Conservation (phyloP, 2,888 invertebrate genomes). For the Notodonta dromedarius region DNA sequence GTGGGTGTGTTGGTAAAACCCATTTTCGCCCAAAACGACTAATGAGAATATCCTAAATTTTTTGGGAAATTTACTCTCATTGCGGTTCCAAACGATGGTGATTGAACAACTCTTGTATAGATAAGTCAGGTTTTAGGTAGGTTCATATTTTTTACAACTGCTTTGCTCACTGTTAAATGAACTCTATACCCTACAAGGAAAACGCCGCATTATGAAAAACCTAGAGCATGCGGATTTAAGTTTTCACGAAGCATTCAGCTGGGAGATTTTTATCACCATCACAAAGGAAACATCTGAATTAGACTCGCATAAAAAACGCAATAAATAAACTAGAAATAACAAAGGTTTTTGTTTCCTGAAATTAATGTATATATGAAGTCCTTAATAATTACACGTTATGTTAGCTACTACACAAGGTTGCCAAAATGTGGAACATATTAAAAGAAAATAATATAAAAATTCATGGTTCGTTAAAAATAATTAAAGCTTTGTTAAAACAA, state of each 20-base stretch:
- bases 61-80: too few species aligned
- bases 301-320: not conserved
- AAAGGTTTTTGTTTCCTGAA: not conserved
- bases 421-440: not conserved
- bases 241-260: not conserved
- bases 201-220: not conserved
- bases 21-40: too few species aligned
- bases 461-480: too few species aligned
- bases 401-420: not conserved
- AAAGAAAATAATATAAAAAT: too few species aligned
- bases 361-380: not conserved
- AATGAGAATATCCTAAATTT: too few species aligned
- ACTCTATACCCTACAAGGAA: not conserved
- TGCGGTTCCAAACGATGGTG: too few species aligned
- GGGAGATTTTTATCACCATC: not conserved
- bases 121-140: too few species aligned
- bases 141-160: too few species aligned
- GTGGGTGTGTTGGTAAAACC: too few species aligned
- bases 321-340: not conserved
- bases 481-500: too few species aligned
- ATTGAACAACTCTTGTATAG: too few species aligned
- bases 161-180: not conserved
- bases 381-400: not conserved
- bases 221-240: conserved; percentile 6
- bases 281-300: not conserved